Evolutionary conservation across 2,888 invertebrate genomes (phyloP), one percentile per base, ranked within the genome.

Genomic region (Leptogaster cylindrica): DNA sequence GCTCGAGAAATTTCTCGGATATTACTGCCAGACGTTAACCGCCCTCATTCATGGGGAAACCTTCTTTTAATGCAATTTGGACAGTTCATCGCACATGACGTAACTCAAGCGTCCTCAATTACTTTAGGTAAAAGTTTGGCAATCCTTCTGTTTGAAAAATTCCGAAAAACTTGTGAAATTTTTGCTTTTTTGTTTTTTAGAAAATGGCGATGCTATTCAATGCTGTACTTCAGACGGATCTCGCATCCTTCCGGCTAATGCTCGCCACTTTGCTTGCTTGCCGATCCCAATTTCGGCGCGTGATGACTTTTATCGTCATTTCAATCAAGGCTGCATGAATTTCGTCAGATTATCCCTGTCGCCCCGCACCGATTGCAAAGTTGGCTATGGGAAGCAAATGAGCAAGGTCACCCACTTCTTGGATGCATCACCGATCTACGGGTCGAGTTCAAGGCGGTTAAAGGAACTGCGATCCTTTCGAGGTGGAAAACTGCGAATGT

Each of bases 41-140:
- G 83, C 48, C 87, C 86, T 10, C 89, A 90, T 77, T 72, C 77
- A 0, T 83, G 84, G 0, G 84, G 84, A 73, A 90, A 89, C 58
- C 78, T 91, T 48, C 82, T 91, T 75, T 81, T 90, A 65, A 90
- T 90, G 89, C 90, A 91, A 77, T 92, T 91, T 79, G 89, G 91
- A 0, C 91, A 93, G 76, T 90, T 92, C 73, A 77, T 93, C 7
- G 86, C 89, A 0, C 91, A 93, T 70, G 93, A 93, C 71, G 77
- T 90, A 16, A 86, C 89, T 0, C 87, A 90, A 65, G 89, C 90
- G 0, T 86, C 90, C 1, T 85, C 88, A 41, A 86, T 88, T 31
- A 87, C 86, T 70, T 85, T 87, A 76, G 84, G 91, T 90, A 81
- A 82, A 82, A 73, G 27, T 25, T 6, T 12, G 6, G 14, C 3